A percentile compares a stretch with the other conserved stretches of the same genome.
phyloP scores from a whole-genome alignment of 2,888 invertebrate genomes.

The Netelia fuscicornis region DNA sequence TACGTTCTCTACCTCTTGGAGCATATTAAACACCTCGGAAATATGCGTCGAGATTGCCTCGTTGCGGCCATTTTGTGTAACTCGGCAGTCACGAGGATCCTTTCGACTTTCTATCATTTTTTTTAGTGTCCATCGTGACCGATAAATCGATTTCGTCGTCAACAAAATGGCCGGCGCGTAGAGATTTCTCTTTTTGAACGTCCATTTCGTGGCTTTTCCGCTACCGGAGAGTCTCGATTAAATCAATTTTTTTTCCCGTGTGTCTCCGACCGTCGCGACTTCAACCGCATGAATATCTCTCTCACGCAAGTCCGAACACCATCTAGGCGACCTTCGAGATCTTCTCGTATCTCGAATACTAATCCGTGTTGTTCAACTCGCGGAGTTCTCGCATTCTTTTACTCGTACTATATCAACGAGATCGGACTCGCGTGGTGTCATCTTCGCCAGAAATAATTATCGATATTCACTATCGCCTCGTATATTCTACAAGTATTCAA shows the following conservation, averaged over 20 bases:
- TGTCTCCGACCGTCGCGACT: conserved; percentile 4
- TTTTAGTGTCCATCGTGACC: background rate
- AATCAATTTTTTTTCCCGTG: conserved; percentile 55
- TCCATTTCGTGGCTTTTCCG: conserved; percentile 16
- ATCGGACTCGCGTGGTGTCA: conserved; percentile 43
- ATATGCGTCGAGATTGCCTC: background rate
- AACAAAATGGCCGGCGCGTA: conserved; percentile 50
- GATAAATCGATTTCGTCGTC: background rate
- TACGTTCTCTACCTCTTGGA: conserved; percentile 12
- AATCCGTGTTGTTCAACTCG: conserved; percentile 56
- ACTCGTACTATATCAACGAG: conserved; percentile 42
- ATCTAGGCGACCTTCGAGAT: conserved; percentile 69
- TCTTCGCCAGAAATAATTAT: conserved; percentile 38
- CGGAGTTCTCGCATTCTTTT: conserved; percentile 57
- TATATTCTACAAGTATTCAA: too few species aligned
- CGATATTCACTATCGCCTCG: background rate
- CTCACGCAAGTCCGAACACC: conserved; percentile 34
- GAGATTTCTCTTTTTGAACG: conserved; percentile 33
- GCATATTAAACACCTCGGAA: background rate
- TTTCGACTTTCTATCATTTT: background rate
- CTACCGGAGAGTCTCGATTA: background rate
- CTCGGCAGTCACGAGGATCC: background rate
- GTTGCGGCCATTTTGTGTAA: conserved; percentile 1
- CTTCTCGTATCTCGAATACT: conserved; percentile 69
- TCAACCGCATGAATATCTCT: conserved; percentile 18